phyloP scores from a whole-genome alignment of 92 coral and sea anemone genomes.

The Paragorgia papillata region DNA sequence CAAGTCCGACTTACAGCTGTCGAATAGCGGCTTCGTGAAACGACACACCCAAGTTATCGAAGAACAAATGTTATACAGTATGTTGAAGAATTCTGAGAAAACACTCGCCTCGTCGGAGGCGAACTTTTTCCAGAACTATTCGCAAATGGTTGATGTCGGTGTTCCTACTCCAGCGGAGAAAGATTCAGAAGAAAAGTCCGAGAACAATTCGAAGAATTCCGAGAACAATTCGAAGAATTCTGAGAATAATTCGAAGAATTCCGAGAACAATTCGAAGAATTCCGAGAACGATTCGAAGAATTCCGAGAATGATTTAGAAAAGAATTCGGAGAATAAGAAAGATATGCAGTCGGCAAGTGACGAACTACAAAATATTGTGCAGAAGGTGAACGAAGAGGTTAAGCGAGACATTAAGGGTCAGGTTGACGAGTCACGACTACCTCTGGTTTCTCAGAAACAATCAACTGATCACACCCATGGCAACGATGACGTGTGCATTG shows the following conservation, averaged over 20 bases:
- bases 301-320: too few relatives aligned
- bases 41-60: slow-evolving; percentile 80
- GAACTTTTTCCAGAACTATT: neutral
- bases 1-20: slow-evolving; percentile 40
- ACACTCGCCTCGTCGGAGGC: slow-evolving; percentile 20
- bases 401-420: slow-evolving; percentile 14
- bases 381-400: slow-evolving; percentile 40
- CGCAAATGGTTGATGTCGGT: neutral
- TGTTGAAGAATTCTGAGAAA: slow-evolving; percentile 21
- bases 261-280: too few relatives aligned
- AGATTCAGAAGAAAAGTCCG: neutral
- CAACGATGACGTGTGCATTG: slow-evolving; percentile 29
- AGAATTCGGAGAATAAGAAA: neutral
- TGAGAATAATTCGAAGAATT: too few relatives aligned
- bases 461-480: neutral
- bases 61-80: slow-evolving; percentile 51
- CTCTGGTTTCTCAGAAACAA: slow-evolving; percentile 1
- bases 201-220: too few relatives aligned
- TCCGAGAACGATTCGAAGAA: too few relatives aligned
- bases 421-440: neutral
- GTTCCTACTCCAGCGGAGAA: neutral
- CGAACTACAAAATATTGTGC: slow-evolving; percentile 11
- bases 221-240: too few relatives aligned
- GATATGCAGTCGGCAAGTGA: neutral
- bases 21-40: slow-evolving; percentile 58